Evolutionary conservation across 2,888 invertebrate genomes (phyloP).

Genomic region (Cantharis flavilabris): DNA sequence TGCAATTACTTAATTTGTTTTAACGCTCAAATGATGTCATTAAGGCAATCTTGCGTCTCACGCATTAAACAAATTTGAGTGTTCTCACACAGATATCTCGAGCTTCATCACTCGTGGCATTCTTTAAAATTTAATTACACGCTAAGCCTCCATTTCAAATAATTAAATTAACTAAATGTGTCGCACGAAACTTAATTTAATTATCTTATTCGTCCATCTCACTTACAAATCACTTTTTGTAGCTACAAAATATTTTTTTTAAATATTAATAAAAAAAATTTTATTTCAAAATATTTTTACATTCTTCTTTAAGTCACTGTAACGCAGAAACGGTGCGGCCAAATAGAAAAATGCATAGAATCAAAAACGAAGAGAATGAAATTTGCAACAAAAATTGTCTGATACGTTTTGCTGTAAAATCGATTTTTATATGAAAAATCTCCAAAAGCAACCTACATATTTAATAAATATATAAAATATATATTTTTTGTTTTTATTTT

Average conservation of each 20-base stretch:
- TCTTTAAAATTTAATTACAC: conserved; percentile 3
- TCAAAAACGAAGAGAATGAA: no score
- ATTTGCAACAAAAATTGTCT: no score
- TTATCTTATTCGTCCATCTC: background rate
- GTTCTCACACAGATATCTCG: background rate
- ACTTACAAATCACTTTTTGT: background rate
- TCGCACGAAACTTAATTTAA: background rate
- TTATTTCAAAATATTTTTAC: no score
- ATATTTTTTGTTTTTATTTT: no score
- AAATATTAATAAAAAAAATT: no score
- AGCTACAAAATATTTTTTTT: background rate
- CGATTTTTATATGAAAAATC: no score
- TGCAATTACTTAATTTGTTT: background rate
- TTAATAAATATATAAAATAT: no score
- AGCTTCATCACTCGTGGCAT: background rate
- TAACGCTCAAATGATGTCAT: background rate
- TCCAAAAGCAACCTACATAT: no score
- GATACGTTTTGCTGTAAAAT: no score
- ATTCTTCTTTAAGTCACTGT: no score
- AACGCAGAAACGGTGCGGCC: no score
- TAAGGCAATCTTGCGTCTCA: background rate
- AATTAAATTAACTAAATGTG: conserved; percentile 3
- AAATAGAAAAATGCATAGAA: no score
- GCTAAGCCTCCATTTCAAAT: background rate
- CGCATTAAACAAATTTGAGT: background rate